Percentiles rank a stretch among this genome's conserved stretches.
Conservation (phyloP, 2,113 vertebrate species). For the Pristiophorus japonicus region DNA sequence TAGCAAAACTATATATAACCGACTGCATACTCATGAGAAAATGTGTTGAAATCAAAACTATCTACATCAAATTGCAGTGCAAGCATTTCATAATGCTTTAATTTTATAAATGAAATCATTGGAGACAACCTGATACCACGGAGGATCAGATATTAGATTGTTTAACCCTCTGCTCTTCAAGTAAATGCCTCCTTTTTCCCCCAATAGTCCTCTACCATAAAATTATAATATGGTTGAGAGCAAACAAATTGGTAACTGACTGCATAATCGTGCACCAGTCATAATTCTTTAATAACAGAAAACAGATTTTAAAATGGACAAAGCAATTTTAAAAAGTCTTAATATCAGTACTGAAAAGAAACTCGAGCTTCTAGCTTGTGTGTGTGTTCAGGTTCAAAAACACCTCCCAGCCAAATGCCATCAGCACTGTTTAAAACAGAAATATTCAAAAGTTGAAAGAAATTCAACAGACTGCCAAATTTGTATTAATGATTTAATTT, state of each 20-base stretch:
- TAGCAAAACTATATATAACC: not conserved
- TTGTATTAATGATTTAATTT: not conserved
- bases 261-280: not conserved
- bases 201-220: not conserved
- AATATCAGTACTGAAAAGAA: slow-evolving; percentile 43
- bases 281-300: not conserved
- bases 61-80: not conserved
- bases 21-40: not conserved
- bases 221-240: not conserved
- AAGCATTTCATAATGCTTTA: not conserved
- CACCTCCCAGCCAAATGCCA: not conserved
- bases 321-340: slow-evolving; percentile 43
- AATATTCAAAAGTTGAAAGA: not conserved
- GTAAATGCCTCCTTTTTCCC: too few species aligned
- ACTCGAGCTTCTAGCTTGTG: not conserved
- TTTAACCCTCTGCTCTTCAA: not conserved
- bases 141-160: not conserved
- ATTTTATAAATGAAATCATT: not conserved
- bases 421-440: not conserved
- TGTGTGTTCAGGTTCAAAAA: not conserved
- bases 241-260: not conserved
- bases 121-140: not conserved
- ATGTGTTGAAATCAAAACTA: not conserved
- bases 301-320: slow-evolving; percentile 16
- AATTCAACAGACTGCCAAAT: not conserved